A percentile compares a stretch with the other conserved stretches of the same genome.
Evolutionary conservation across 1,140 invertebrate genomes (phyloP).

Genomic region (Aphelinus certus): DNA sequence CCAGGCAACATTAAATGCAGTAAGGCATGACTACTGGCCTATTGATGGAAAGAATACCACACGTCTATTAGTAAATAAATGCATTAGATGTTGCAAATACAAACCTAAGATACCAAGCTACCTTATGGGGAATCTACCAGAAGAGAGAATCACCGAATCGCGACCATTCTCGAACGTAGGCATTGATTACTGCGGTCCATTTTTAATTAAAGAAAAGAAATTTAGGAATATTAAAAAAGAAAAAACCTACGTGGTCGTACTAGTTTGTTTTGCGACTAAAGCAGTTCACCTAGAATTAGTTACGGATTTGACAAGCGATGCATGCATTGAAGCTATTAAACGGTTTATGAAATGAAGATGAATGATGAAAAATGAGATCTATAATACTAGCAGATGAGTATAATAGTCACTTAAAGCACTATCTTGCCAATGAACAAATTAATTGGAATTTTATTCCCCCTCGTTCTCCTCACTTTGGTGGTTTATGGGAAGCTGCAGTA

Average conservation of each 20-base stretch:
- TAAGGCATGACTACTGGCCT: constrained; percentile 13
- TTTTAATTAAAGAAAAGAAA: constrained; percentile 21
- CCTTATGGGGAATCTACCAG: constrained; percentile 22
- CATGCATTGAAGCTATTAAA: constrained; percentile 7
- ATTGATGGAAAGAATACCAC: constrained; percentile 4
- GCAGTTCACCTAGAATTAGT: constrained; percentile 48
- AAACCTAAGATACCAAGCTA: constrained; percentile 1
- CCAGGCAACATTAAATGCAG: constrained; percentile 15
- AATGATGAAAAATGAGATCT: not conserved
- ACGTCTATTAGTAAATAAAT: not conserved
- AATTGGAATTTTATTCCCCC: constrained; percentile 1
- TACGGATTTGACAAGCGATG: constrained; percentile 40
- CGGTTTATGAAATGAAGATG: constrained; percentile 7
- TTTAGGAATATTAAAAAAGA: not conserved
- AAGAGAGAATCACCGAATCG: not conserved
- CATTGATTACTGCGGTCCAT: constrained; percentile 24
- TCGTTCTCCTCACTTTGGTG: not conserved
- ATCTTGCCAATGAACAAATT: not conserved
- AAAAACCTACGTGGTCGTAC: constrained; percentile 36
- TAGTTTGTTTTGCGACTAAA: constrained; percentile 41
- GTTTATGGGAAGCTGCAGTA: too few species aligned
- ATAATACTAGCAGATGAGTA: not conserved
- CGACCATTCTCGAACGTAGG: constrained; percentile 13
- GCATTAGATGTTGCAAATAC: not conserved
- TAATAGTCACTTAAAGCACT: not conserved